Base-by-base conservation (phyloP, 1,140 invertebrate genomes). In the Philotrypesis tridentata region DNA sequence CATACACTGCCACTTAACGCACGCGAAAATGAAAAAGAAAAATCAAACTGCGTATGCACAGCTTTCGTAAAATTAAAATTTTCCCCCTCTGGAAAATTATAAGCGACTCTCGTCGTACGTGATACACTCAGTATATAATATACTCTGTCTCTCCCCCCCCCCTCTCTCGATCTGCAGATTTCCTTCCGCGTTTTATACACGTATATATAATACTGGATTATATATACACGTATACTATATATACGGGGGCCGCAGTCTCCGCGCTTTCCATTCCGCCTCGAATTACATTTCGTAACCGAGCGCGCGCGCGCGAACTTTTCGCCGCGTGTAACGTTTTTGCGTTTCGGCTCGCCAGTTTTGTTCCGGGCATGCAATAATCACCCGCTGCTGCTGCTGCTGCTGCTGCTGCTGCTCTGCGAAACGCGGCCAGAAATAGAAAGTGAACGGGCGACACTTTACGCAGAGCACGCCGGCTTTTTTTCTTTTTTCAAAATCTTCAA, bases 361-460 rank as follows among this genome's bases (percentile, higher is more conserved):
- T 55, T 55, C 48, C 21, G 48, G 21, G 21, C 48, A 4, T 55
- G 6, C 8, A 31, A 70, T 31, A 21, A n/a, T n/a, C n/a, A n/a
- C n/a, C n/a, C n/a, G n/a, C n/a, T n/a, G n/a, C n/a, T n/a, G n/a
- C n/a, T n/a, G n/a, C n/a, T n/a, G n/a, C n/a, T n/a, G n/a, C n/a
- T n/a, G n/a, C n/a, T n/a, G n/a, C n/a, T n/a, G n/a, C n/a, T n/a
- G n/a, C n/a, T n/a, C n/a, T n/a, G 67, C 31, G 31, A 77, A 6
- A 29, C 23, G 21, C 75, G 40, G 37, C 25, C 48, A 55, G 76
- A 78, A 55, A 70, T 78, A 78, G 76, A 78, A 78, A 78, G 76
- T 78, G 55, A 70, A 70, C 33, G 43, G 65, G 63, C 61, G 14
- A 6, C 0, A 17, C 0, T 4, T 55, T 55, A 55, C n/a, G 4